Conservation (phyloP, 2,113 vertebrate genomes). For the Podocnemis expansa region DNA sequence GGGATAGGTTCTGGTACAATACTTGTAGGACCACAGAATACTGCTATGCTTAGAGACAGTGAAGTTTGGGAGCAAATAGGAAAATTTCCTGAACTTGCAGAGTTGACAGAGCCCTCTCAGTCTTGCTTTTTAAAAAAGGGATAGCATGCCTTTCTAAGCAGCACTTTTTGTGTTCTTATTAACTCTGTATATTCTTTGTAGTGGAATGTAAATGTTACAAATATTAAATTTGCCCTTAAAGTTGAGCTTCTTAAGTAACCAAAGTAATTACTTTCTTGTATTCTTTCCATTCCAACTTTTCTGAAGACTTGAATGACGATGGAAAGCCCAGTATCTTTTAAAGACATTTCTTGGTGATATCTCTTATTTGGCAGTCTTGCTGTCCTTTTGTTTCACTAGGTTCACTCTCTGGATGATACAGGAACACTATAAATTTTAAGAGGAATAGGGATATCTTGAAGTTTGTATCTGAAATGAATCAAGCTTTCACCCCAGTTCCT, state of each 20-base stretch:
- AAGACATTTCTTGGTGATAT: slow-evolving; percentile 12
- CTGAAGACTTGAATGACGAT: slow-evolving; percentile 1
- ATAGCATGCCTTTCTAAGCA: background rate
- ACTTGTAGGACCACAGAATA: background rate
- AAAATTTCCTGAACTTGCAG: background rate
- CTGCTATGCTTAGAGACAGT: background rate
- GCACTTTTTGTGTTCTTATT: background rate
- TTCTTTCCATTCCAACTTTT: slow-evolving; percentile 21
- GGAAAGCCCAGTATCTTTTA: background rate
- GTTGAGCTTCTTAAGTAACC: slow-evolving; percentile 2
- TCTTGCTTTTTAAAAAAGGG: background rate
- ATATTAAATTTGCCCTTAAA: slow-evolving; percentile 10
- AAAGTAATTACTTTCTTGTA: slow-evolving; percentile 1
- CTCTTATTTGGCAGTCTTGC: background rate
- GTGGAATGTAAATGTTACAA: background rate
- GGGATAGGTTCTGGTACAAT: background rate
- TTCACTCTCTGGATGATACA: background rate
- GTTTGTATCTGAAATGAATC: background rate
- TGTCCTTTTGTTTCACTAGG: background rate
- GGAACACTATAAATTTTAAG: background rate
- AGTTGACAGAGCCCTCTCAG: background rate
- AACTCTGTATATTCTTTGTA: slow-evolving; percentile 15
- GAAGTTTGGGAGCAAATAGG: background rate
- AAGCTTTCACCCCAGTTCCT: background rate
- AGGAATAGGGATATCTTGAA: background rate